phyloP scores from a whole-genome alignment of 2,797 vertebrate genomes.

The Aselliscus stoliczkanus region DNA sequence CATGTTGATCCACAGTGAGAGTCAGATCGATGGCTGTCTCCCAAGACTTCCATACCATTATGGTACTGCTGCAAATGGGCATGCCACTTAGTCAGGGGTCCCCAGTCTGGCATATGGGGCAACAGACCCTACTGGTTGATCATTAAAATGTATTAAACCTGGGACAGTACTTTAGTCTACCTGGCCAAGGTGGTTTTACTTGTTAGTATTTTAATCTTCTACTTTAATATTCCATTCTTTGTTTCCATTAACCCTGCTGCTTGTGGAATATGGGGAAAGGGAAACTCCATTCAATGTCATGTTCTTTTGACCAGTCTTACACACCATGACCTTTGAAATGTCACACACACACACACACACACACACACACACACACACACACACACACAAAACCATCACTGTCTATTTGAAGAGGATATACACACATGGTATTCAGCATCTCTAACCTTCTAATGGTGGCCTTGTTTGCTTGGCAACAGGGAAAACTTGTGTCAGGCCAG shows the following conservation, averaged over 20 bases:
- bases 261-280: neutral
- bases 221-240: neutral
- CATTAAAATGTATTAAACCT: neutral
- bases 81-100: too few relatives aligned
- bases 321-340: neutral
- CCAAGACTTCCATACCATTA: neutral
- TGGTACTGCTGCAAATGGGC: too few relatives aligned
- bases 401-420: neutral
- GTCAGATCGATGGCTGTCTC: neutral
- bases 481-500: neutral
- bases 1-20: neutral
- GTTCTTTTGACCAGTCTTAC: neutral
- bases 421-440: neutral
- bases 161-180: neutral
- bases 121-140: too few relatives aligned
- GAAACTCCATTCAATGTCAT: neutral
- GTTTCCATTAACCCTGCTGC: neutral
- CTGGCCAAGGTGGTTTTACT: neutral
- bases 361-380: too few relatives aligned
- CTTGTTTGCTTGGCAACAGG: neutral
- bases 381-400: neutral
- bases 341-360: neutral
- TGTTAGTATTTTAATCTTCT: neutral
- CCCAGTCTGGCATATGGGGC: neutral
- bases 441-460: neutral